A percentile compares a stretch with the other conserved stretches of the same genome.
These are phyloP conservation scores for Aspidapion aeneum DNA, from an alignment of 2,888 invertebrate species.

Conservation along the genomic window DNA sequence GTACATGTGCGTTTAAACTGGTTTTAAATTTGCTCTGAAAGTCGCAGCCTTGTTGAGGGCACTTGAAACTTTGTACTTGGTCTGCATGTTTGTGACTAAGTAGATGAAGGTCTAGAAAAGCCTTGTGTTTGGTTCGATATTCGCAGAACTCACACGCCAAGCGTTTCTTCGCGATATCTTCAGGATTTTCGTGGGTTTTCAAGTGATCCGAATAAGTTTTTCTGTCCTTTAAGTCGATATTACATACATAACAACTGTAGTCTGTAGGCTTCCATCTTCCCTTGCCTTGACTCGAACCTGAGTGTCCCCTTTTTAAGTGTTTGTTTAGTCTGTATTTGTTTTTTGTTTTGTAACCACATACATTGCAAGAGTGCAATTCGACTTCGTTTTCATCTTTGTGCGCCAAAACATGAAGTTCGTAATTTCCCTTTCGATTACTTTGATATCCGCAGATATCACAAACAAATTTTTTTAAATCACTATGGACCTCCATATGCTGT, in stretches of 20 bases:
- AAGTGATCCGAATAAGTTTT: background rate
- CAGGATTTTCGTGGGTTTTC: background rate
- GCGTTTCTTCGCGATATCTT: background rate
- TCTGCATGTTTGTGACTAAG: background rate
- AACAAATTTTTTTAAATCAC: background rate
- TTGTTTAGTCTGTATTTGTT: background rate
- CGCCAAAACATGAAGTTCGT: background rate
- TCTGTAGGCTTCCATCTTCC: background rate
- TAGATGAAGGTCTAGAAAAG: background rate
- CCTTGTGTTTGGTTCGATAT: background rate
- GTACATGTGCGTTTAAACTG: background rate
- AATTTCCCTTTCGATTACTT: background rate
- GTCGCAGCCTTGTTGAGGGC: background rate
- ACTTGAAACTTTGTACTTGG: background rate
- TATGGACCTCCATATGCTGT: background rate
- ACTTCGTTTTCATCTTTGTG: background rate
- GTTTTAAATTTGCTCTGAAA: background rate
- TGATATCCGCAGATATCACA: background rate
- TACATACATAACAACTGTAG: background rate
- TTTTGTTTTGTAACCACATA: background rate
- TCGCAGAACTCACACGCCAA: background rate
- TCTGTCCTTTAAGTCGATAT: background rate
- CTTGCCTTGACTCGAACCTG: background rate
- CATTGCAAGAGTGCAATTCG: background rate
- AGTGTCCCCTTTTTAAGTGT: background rate